These are phyloP conservation scores for Leptopterna dolabrata DNA, from an alignment of 2,888 invertebrate genomes.

Conservation along the genomic window DNA sequence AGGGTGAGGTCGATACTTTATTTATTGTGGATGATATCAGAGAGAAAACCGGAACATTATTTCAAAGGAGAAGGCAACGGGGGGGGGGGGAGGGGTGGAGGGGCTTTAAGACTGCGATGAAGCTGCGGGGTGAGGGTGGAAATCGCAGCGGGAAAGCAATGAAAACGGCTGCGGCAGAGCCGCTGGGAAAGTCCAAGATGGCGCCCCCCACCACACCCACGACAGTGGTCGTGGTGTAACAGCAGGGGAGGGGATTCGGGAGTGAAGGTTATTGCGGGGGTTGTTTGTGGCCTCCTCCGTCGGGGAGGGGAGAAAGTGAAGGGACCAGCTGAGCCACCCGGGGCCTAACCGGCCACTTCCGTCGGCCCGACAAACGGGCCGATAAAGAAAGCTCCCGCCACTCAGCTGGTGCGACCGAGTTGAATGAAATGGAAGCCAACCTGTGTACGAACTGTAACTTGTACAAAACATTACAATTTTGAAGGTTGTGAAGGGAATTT, in stretches of 20 bases:
- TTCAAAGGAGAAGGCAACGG: background rate
- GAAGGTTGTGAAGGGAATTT: too few relatives aligned
- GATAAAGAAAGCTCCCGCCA: background rate
- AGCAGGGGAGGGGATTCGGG: background rate
- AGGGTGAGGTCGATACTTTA: background rate
- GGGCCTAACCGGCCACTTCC: background rate
- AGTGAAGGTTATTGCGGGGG: background rate
- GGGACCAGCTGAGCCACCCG: background rate
- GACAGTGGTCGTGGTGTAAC: background rate
- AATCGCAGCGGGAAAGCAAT: slow-evolving; percentile 29
- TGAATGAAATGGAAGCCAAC: background rate
- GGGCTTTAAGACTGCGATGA: background rate
- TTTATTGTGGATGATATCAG: background rate
- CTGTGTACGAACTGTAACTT: too few relatives aligned
- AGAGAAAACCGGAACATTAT: slow-evolving; percentile 3
- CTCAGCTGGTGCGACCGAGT: background rate
- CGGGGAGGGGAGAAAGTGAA: background rate
- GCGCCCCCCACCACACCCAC: background rate
- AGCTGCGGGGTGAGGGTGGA: background rate
- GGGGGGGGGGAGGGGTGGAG: background rate
- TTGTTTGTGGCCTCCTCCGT: background rate
- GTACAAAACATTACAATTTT: too few relatives aligned
- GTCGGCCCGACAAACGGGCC: background rate
- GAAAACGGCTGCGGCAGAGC: slow-evolving; percentile 38
- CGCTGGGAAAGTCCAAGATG: background rate